Evolutionary conservation across 2,797 vertebrate genomes (phyloP), one percentile per base, ranked within the genome.

Genomic region (Aldrovandia affinis): DNA sequence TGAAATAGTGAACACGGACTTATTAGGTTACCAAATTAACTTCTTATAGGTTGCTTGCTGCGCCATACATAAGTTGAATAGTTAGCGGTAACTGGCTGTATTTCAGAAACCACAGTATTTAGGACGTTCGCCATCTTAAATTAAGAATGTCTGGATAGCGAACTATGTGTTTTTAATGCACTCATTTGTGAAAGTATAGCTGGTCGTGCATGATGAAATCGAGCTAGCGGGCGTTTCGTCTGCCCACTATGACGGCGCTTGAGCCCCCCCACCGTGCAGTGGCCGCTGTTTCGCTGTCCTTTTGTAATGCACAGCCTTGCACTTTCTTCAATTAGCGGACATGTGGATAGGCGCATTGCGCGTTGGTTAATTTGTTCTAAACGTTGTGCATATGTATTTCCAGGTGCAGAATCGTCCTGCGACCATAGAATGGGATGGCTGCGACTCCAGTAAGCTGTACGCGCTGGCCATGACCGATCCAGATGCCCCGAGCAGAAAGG

Each of bases 381-480:
- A 12, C 12, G n/a, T 1, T 36, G 47, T 84, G 75, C 54, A 10
- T 77, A 20, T 65, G 78, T 0, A 9, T 42, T 5, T 57, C 2
- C 88, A 98, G 97, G 97, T 98, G 83, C 96, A 97, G 92, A 92
- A 92, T 68, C 91, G 95, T 25, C 98, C 98, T 87, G 96, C 95
- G 3, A 93, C 92, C 83, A 89, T 99, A 3, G 92, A 95, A 4
- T 99, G 98, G 98, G 95, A 96, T 8, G 97, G 96, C 83, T 96
- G 96, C 8, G 96, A 98, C 89, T 7, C 95, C 4, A 88, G 88
- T 77, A 99, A 98, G 88, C 89, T 98, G 33, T 99, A 99, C 92
- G 98, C 97, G 0, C 78, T 99, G 93, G 96, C 94, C 50, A 85
- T 99, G 82, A 99, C 98, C 0, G 98, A 99, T 88, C 98, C 98